Evolutionary conservation across 2,797 vertebrate species (phyloP).

Genomic region (Aldrovandia affinis): DNA sequence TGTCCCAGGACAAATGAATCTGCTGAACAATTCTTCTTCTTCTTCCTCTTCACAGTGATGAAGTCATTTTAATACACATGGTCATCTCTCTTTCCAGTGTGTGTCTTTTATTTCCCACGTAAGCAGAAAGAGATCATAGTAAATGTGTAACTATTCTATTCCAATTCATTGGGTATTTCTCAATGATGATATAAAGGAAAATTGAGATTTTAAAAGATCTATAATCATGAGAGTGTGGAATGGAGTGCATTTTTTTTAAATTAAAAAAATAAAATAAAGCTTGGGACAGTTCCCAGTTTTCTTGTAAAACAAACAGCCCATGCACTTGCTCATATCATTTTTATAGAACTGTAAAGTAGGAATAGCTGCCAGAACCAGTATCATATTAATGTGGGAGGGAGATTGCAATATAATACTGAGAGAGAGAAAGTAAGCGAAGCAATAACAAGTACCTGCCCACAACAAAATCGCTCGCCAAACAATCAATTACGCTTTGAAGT

Average conservation of each 20-base stretch:
- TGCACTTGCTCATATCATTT: background rate
- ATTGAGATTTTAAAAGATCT: background rate
- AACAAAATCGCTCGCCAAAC: background rate
- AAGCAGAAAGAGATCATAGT: background rate
- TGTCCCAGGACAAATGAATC: too few relatives aligned
- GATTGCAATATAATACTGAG: background rate
- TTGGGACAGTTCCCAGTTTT: background rate
- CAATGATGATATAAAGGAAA: background rate
- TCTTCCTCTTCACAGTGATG: too few relatives aligned
- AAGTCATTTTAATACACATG: too few relatives aligned
- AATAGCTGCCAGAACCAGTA: background rate
- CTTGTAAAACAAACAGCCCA: background rate
- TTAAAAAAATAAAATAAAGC: too few relatives aligned
- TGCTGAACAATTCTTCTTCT: too few relatives aligned
- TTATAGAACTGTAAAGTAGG: background rate
- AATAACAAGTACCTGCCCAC: background rate
- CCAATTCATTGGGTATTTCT: background rate
- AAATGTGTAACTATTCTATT: background rate
- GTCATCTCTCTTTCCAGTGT: too few relatives aligned
- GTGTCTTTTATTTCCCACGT: background rate
- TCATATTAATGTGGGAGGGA: background rate
- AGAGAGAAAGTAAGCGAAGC: background rate
- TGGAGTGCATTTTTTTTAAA: background rate
- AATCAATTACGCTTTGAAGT: background rate
- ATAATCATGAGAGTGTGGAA: background rate